phyloP scores from a whole-genome alignment of 64 coral and sea anemone genomes.

The Exaiptasia diaphana region DNA sequence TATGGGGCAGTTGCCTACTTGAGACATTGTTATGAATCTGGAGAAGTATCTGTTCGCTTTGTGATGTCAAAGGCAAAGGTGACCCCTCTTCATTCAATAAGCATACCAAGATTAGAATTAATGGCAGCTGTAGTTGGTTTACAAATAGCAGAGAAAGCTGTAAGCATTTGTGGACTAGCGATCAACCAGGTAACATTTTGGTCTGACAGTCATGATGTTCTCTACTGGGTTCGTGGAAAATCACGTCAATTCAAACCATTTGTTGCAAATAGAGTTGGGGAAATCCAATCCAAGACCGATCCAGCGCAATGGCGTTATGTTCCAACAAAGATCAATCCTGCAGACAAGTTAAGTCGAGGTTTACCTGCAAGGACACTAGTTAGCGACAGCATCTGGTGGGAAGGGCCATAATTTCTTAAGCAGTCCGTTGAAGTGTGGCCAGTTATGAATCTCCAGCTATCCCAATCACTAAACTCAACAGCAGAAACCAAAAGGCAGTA shows the following conservation, averaged over 20 bases:
- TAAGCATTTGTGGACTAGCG: neutral
- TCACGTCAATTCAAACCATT: slow-evolving; percentile 49
- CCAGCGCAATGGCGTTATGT: slow-evolving; percentile 34
- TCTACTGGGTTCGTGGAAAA: slow-evolving; percentile 27
- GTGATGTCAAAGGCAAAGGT: slow-evolving; percentile 42
- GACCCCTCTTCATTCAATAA: slow-evolving; percentile 26
- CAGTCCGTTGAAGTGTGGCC: slow-evolving; percentile 9
- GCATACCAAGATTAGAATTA: slow-evolving; percentile 29
- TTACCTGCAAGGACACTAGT: neutral
- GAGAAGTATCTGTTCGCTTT: neutral
- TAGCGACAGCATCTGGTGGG: slow-evolving; percentile 27
- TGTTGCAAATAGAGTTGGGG: slow-evolving; percentile 14
- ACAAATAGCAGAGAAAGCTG: neutral
- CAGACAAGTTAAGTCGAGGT: slow-evolving; percentile 39
- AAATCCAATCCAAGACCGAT: slow-evolving; percentile 23
- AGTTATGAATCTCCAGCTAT: neutral
- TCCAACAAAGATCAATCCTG: slow-evolving; percentile 19
- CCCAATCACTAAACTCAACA: too few relatives aligned
- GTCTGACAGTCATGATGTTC: slow-evolving; percentile 48
- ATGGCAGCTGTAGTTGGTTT: slow-evolving; percentile 20
- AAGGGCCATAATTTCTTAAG: slow-evolving; percentile 1
- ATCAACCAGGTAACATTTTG: neutral
- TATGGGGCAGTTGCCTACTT: neutral
- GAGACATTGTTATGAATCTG: neutral
- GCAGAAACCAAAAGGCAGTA: neutral